Base-by-base conservation (phyloP, 2,888 invertebrate genomes). In the Lapara coniferarum region DNA sequence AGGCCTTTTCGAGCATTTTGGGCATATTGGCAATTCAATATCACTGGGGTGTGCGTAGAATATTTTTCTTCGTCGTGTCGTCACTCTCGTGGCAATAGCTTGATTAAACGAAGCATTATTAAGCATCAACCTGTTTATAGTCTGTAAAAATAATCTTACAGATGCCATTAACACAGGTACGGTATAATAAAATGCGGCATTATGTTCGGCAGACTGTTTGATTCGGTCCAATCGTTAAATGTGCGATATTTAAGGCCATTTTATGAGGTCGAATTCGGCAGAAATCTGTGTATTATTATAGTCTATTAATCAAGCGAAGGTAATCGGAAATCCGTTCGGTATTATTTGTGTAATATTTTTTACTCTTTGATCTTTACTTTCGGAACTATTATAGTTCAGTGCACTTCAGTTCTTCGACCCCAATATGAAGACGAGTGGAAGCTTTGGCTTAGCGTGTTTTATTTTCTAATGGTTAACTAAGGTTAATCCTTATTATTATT, bases 71-170 rank as follows among this genome's bases (percentile, higher is more conserved):
- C 12, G 37, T 67, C 59, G 66, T 59, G 49, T 70, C 68, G 63
- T 67, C 59, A 57, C 46, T 70, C 66, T 25, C 68, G 49, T 55
- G 72, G 68, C 69, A 75, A 74, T 75, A 56, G 75, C 69, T 72
- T 75, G 73, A 77, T 75, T 74, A 74, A 77, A 74, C 70, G 71
- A 25, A 56, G 72, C 69, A 74, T 76, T 73, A 77, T 75, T 73
- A 75, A 69, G 56, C 68, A 71, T 75, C 72, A 73, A 74, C 74
- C 74, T 74, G 73, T 75, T 80, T 74, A 78, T 71, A 68, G 72
- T 71, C 71, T 71, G 72, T 77, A 77, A 78, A 79, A 78, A 75
- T 77, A 77, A 80, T 78, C 73, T 78, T 75, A 74, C 69, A 70
- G 73, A 75, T 63, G 74, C 76, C 73, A 77, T 78, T 77, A 76